phyloP scores from a whole-genome alignment of 2,113 vertebrate genomes.

The Nipponia nippon region DNA sequence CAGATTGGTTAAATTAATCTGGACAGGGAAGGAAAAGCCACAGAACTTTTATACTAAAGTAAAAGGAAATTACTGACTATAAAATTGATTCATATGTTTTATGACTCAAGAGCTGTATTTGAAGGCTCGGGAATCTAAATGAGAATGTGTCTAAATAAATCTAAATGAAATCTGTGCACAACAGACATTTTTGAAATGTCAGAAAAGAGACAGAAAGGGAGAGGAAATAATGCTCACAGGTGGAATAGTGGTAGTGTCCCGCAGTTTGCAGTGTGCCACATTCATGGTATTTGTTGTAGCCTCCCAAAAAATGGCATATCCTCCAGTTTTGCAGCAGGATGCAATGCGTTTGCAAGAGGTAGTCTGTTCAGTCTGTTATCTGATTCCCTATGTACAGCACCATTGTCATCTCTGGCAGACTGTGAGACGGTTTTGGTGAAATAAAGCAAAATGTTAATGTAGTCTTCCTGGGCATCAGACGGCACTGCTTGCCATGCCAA shows the following conservation, averaged over 20 bases:
- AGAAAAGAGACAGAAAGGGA: neutral
- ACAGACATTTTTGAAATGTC: neutral
- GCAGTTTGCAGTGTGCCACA: fast-evolving
- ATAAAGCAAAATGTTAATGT: neutral
- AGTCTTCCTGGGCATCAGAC: neutral
- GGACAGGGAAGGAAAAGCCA: neutral
- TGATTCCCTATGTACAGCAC: neutral
- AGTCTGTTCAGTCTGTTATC: neutral
- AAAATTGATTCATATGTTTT: neutral
- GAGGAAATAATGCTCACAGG: neutral
- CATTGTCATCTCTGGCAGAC: neutral
- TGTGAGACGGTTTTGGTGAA: neutral
- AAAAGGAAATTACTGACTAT: neutral
- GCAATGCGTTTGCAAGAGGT: neutral
- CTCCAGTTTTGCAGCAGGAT: neutral
- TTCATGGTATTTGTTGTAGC: neutral
- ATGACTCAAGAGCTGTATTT: neutral
- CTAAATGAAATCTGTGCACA: neutral
- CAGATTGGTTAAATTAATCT: neutral
- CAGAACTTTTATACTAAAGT: neutral
- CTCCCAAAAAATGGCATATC: neutral
- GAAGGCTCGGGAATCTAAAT: neutral
- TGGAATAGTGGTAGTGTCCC: neutral
- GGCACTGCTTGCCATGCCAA: neutral
- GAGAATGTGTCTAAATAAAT: neutral